Conservation (phyloP, 2,797 vertebrate species). For the Chelonia mydas region DNA sequence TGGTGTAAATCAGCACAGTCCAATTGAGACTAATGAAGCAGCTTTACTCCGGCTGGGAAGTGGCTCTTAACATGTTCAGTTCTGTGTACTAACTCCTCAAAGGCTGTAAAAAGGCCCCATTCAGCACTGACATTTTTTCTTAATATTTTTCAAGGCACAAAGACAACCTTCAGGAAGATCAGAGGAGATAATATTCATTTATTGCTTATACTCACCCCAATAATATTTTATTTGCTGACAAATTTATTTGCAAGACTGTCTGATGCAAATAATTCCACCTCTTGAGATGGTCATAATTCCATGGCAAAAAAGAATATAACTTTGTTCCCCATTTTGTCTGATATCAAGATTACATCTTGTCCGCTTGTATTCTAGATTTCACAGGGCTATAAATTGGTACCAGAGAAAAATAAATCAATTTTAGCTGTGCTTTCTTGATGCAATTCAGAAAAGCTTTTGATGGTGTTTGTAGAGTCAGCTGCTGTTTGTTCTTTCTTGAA, state of each 20-base stretch:
- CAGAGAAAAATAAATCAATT: neutral
- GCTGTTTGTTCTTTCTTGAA: neutral
- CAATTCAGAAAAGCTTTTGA: neutral
- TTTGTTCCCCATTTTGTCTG: neutral
- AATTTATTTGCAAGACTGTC: neutral
- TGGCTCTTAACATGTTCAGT: neutral
- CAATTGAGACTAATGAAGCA: constrained; percentile 36
- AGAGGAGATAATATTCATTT: neutral
- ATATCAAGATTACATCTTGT: neutral
- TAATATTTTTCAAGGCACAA: neutral
- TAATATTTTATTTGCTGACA: neutral
- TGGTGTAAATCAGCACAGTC: constrained; percentile 12
- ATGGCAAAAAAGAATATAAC: neutral
- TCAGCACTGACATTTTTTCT: neutral
- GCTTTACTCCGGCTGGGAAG: neutral
- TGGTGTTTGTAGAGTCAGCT: neutral
- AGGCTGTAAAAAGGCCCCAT: neutral
- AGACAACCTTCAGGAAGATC: neutral
- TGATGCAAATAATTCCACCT: neutral
- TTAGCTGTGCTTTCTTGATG: neutral
- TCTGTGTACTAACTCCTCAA: neutral
- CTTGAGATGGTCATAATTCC: neutral
- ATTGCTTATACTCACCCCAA: neutral
- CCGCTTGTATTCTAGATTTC: neutral
- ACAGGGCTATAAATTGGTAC: neutral